Percentiles rank a stretch among this genome's conserved stretches.
These are phyloP conservation scores for Streptopelia turtur DNA, from an alignment of 2,797 vertebrate genomes.

Conservation along the genomic window DNA sequence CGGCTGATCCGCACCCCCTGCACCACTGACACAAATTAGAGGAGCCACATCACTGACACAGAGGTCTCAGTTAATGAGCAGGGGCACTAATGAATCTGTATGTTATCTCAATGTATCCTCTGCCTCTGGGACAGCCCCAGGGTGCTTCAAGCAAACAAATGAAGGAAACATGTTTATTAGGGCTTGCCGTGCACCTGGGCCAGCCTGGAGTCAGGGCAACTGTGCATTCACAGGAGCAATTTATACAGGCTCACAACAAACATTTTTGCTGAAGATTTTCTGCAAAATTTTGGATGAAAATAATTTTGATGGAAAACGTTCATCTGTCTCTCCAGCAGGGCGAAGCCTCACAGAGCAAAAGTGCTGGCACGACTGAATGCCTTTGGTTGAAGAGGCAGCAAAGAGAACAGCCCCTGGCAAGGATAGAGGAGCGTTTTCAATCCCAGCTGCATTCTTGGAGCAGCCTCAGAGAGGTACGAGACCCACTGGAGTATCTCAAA, in stretches of 20 bases:
- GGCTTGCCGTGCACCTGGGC: neutral
- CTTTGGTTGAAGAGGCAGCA: neutral
- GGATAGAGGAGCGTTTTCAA: neutral
- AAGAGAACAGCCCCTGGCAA: neutral
- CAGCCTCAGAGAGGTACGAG: neutral
- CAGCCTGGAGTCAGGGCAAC: neutral
- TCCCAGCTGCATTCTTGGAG: neutral
- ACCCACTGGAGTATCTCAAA: neutral
- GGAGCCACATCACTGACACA: neutral
- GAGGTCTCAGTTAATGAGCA: neutral
- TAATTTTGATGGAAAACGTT: slow-evolving; percentile 16
- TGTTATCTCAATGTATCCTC: neutral
- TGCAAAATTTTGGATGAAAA: slow-evolving; percentile 4
- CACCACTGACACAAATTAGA: neutral
- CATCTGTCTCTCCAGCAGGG: slow-evolving; percentile 17
- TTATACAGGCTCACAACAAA: neutral
- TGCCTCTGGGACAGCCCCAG: slow-evolving; percentile 17
- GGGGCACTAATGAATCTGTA: slow-evolving; percentile 22
- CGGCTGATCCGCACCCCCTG: neutral
- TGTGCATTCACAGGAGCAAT: neutral
- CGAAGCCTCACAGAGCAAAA: neutral
- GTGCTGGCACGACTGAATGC: neutral
- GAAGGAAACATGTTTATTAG: neutral
- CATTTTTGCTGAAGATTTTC: neutral
- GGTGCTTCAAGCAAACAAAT: neutral